Percentiles rank a stretch among this genome's conserved stretches.
Conservation (phyloP, 1,140 invertebrate species). For the Eubasilissa regina region DNA sequence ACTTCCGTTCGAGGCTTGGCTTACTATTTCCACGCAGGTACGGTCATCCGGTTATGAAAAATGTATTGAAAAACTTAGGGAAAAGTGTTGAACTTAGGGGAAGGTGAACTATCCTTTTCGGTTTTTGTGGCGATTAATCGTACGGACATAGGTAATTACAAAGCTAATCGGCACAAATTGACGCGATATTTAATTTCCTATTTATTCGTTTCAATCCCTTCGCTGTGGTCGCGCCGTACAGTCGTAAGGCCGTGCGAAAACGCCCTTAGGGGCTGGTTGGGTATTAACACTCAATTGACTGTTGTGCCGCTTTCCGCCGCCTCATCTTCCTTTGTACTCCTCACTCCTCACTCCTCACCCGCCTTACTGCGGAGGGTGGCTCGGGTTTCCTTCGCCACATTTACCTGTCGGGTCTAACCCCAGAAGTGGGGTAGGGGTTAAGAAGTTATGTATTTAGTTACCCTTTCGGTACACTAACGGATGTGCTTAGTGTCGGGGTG, state of each 20-base stretch:
- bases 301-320: conserved; percentile 55
- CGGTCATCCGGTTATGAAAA: too few relatives aligned
- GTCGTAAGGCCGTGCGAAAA: conserved; percentile 22
- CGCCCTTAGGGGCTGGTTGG: conserved; percentile 25
- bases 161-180: too few relatives aligned
- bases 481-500: conserved; percentile 34
- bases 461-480: conserved; percentile 50
- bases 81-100: too few relatives aligned
- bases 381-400: conserved; percentile 52
- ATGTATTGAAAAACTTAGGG: too few relatives aligned
- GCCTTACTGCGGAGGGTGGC: conserved; percentile 7
- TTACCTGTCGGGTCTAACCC: conserved; percentile 8
- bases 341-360: neutral
- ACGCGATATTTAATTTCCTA: neutral
- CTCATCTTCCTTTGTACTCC: conserved; percentile 2
- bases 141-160: neutral
- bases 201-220: neutral
- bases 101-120: too few relatives aligned
- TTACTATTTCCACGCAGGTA: neutral
- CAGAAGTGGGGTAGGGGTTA: conserved; percentile 30
- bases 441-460: conserved; percentile 59
- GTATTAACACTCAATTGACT: conserved; percentile 61
- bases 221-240: neutral
- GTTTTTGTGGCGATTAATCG: neutral
- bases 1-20: too few relatives aligned